Base-by-base conservation (phyloP, 35 echinoderm and acorn worm genomes). In the Anneissia japonica region DNA sequence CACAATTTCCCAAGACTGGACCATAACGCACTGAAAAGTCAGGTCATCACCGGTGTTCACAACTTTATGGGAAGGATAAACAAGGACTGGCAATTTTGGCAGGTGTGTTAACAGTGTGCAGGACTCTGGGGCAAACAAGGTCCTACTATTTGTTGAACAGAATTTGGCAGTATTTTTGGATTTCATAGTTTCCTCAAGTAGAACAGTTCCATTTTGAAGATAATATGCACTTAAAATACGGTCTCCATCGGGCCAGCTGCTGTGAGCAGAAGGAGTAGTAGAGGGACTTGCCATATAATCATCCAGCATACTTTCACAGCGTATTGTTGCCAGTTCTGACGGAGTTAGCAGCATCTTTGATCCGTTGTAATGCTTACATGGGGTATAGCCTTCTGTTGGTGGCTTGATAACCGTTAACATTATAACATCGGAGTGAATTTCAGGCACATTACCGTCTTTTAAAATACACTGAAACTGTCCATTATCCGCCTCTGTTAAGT, bases 381-480 rank as follows among this genome's bases (percentile, higher is more conserved):
- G 78, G 34, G 73, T 74, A 38, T 92, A 92, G 9, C 90, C 90
- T 34, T 83, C 36, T 4, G 64, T 55, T 33, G 90, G 90, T 4
- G 90, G 90, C 4, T 45, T 45, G 2, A 92, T 45, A 0, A 92
- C 90, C 14, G 85, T 92, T 46, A 92, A 82, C 19, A 73, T 84
- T n/a, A 86, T 36, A 35, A 45, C 72, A 32, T 76, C 84, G 12
- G 90, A 92, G 35, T 32, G 36, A 31, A 82, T 74, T 37, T 92
- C 85, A 28, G 38, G 79, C 0, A 38, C 46, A 14, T 87, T 87
- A 36, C 75, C 74, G 46, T 92, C 79, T 32, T 77, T 81, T 26
- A 83, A 88, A 64, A 92, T 87, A 64, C 90, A 92, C 75, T 92
- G 90, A 28, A 87, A 92, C 30, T 34, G 79, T 23, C 90, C 90